These are phyloP conservation scores for Trachurus trachurus DNA, from an alignment of 2,797 vertebrate species.

Conservation along the genomic window DNA sequence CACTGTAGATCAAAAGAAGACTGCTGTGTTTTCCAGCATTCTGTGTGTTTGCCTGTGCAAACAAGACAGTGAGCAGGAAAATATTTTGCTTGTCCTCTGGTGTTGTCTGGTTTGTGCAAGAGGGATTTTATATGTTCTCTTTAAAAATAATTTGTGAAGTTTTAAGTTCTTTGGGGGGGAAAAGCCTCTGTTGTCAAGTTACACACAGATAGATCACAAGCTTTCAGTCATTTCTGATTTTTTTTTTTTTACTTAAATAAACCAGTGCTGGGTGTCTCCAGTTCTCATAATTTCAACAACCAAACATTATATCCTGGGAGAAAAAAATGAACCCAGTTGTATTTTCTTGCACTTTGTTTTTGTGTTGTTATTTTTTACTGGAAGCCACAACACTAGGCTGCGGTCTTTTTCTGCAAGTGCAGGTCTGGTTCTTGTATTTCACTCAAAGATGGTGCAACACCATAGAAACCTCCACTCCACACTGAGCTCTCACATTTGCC, in stretches of 20 bases:
- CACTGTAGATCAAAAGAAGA: conserved; percentile 59
- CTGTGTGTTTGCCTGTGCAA: conserved; percentile 44
- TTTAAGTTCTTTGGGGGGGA: not conserved
- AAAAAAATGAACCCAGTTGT: conserved; percentile 3
- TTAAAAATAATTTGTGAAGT: conserved; percentile 20
- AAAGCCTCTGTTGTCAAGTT: not conserved
- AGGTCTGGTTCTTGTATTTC: conserved; percentile 44
- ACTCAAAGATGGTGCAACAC: conserved; percentile 44
- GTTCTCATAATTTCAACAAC: conserved; percentile 21
- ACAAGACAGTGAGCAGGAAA: conserved; percentile 44
- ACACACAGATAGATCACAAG: conserved; percentile 29
- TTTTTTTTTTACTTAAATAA: not conserved
- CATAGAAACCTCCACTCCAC: conserved; percentile 43
- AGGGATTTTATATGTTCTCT: conserved; percentile 27
- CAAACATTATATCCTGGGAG: conserved; percentile 28
- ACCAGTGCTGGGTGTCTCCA: conserved; percentile 23
- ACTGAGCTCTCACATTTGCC: conserved; percentile 23
- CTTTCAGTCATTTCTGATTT: conserved; percentile 16
- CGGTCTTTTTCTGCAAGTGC: conserved; percentile 22
- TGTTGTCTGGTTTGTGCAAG: conserved; percentile 33
- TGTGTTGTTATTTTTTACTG: conserved; percentile 20
- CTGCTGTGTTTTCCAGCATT: conserved; percentile 35
- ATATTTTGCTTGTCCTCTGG: conserved; percentile 39
- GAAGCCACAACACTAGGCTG: conserved; percentile 21
- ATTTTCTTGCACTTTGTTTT: conserved; percentile 23